A percentile compares a stretch with the other conserved stretches of the same genome.
phyloP scores from a whole-genome alignment of 2,888 invertebrate genomes.

The Netelia fuscicornis region DNA sequence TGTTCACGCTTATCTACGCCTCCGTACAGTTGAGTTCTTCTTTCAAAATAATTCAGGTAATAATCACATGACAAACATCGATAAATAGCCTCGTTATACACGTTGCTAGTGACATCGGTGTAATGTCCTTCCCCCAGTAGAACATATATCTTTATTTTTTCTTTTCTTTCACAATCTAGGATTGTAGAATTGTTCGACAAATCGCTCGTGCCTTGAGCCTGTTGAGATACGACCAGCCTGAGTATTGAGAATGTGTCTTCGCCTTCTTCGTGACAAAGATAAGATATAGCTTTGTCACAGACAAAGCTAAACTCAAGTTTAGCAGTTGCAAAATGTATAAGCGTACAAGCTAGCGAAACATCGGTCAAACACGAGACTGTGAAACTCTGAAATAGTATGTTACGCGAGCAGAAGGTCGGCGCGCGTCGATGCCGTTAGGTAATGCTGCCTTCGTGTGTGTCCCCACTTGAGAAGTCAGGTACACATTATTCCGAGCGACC shows the following conservation, averaged over 20 bases:
- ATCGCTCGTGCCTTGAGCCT: background rate
- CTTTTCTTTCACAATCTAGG: background rate
- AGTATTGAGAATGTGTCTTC: background rate
- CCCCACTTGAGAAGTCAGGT: conserved; percentile 52
- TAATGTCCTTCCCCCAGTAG: background rate
- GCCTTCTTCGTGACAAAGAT: background rate
- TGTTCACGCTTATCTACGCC: background rate
- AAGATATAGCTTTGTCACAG: background rate
- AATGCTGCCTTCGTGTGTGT: conserved; percentile 68
- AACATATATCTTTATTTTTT: background rate
- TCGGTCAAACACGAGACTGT: conserved; percentile 40
- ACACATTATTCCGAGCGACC: conserved; percentile 30
- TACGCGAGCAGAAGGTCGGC: conserved; percentile 75
- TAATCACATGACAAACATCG: background rate
- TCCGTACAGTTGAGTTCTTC: background rate
- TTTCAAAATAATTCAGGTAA: background rate
- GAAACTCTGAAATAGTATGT: conserved; percentile 74
- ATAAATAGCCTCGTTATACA: background rate
- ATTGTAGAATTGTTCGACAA: background rate
- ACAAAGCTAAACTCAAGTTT: conserved; percentile 4
- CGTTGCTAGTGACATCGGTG: background rate
- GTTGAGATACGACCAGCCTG: background rate
- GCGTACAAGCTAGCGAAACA: conserved; percentile 1
- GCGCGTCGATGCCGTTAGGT: conserved; percentile 75
- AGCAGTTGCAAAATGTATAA: conserved; percentile 16